A percentile compares a stretch with the other conserved stretches of the same genome.
Evolutionary conservation across 1,140 invertebrate genomes (phyloP).

Genomic region (Phortica variegata): DNA sequence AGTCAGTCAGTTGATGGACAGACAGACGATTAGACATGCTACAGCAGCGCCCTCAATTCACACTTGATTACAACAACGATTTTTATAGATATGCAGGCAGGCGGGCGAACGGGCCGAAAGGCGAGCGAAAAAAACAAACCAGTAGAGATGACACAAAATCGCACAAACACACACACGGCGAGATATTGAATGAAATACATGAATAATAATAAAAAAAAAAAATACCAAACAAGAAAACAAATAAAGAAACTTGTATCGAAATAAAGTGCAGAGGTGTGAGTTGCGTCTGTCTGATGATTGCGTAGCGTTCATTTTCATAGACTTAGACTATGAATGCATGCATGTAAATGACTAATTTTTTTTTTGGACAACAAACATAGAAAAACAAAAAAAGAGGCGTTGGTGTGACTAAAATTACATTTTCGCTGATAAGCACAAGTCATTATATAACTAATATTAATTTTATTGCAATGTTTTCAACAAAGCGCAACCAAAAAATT

Average conservation of each 20-base stretch:
- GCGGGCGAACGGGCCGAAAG: not conserved
- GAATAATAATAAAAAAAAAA: constrained; percentile 4
- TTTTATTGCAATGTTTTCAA: not conserved
- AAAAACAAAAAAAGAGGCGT: no score
- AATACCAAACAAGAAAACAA: not conserved
- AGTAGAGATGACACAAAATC: constrained; percentile 52
- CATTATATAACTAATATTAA: not conserved
- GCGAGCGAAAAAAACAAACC: constrained; percentile 37
- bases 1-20: no score
- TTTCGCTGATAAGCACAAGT: no score
- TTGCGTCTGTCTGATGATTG: constrained; percentile 12
- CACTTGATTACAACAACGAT: constrained; percentile 41
- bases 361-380: no score
- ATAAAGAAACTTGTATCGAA: no score
- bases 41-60: constrained; percentile 52
- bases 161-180: no score
- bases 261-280: constrained; percentile 27
- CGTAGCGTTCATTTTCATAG: constrained; percentile 17
- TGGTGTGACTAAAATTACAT: no score
- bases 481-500: no score
- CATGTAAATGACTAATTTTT: constrained; percentile 52
- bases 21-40: no score
- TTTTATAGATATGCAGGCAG: constrained; percentile 22
- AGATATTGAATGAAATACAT: no score
- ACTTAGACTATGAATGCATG: no score